Evolutionary conservation across 2,797 vertebrate genomes (phyloP).

Genomic region (Oreortyx pictus): DNA sequence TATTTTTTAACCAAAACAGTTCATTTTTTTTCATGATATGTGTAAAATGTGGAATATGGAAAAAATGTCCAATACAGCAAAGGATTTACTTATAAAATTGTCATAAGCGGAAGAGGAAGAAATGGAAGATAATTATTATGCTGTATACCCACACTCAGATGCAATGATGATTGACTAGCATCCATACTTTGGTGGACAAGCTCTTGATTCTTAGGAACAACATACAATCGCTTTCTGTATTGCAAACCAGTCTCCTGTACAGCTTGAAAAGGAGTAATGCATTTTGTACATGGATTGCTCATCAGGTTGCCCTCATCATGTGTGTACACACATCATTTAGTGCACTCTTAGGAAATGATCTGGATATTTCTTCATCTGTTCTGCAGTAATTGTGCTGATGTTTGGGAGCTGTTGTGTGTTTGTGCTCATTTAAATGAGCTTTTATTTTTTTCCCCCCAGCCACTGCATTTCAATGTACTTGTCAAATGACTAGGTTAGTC

Average conservation of each 20-base stretch:
- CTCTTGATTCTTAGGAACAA: not conserved
- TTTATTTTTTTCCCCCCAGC: not conserved
- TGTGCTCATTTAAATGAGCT: not conserved
- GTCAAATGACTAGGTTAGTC: not conserved
- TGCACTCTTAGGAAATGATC: not conserved
- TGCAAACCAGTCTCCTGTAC: not conserved
- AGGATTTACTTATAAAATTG: not conserved
- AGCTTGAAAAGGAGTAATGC: not conserved
- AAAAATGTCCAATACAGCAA: not conserved
- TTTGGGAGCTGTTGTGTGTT: not conserved
- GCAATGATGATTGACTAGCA: not conserved
- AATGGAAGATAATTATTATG: not conserved
- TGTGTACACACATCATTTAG: not conserved
- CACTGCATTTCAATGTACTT: not conserved
- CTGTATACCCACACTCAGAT: not conserved
- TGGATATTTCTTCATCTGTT: not conserved
- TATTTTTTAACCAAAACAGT: not conserved
- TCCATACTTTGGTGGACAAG: not conserved
- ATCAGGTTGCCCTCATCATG: not conserved
- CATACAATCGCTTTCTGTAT: not conserved
- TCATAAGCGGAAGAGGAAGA: not conserved
- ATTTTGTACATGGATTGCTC: not conserved
- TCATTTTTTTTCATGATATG: not conserved
- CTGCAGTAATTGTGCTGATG: not conserved
- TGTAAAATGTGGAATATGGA: no score